Evolutionary conservation across 2,113 vertebrate genomes (phyloP).

Genomic region (Hoplias malabaricus): DNA sequence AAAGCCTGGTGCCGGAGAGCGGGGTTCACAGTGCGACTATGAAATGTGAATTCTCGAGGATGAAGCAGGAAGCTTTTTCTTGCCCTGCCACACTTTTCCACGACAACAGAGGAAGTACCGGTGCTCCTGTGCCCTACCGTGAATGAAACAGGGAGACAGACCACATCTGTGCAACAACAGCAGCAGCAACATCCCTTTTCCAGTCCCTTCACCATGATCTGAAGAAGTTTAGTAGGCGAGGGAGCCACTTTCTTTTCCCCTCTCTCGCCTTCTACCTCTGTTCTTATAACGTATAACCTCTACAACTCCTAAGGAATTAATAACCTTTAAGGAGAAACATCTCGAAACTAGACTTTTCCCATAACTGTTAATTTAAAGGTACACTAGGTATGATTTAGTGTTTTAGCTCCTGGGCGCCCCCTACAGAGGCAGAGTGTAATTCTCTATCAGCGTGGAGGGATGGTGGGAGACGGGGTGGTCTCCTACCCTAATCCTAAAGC

Average conservation of each 20-base stretch:
- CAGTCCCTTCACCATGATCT: background rate
- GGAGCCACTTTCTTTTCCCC: background rate
- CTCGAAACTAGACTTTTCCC: no score
- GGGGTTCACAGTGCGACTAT: slow-evolving; percentile 59
- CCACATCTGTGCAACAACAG: background rate
- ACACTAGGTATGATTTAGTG: no score
- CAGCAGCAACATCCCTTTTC: background rate
- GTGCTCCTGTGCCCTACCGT: background rate
- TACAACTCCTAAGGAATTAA: background rate
- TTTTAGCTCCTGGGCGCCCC: no score
- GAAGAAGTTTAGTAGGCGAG: background rate
- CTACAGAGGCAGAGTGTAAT: no score
- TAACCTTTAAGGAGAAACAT: background rate
- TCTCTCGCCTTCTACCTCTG: background rate
- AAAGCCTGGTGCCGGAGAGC: slow-evolving; percentile 69
- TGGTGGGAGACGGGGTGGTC: no score
- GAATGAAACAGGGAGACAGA: background rate
- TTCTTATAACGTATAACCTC: background rate
- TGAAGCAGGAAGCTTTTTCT: slow-evolving; percentile 72
- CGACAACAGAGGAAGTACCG: background rate
- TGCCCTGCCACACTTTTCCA: slow-evolving; percentile 1
- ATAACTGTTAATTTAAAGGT: no score
- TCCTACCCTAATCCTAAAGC: no score
- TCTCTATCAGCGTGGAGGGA: no score
- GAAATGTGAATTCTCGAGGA: slow-evolving; percentile 70